Conservation (phyloP, 64 coral and sea anemone genomes). For the Anthopleura sola region DNA sequence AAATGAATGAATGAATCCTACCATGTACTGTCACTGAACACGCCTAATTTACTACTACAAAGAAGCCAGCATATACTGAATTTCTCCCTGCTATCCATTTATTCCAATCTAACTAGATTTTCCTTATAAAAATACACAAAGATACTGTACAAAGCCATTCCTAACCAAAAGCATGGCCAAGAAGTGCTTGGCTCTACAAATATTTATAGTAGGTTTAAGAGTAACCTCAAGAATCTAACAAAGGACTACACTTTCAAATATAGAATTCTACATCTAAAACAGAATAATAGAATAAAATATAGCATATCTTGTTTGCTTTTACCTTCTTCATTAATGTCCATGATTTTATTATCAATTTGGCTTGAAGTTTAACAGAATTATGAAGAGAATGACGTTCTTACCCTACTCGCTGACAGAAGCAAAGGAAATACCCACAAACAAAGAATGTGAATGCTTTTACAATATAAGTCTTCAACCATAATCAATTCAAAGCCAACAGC, state of each 20-base stretch:
- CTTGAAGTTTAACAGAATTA: background rate
- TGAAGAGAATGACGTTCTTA: background rate
- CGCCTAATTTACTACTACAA: background rate
- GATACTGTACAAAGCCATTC: background rate
- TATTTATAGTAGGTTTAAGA: background rate
- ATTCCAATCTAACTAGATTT: background rate
- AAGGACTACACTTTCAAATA: background rate
- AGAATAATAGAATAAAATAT: background rate
- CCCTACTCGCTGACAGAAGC: background rate
- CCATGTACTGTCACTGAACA: background rate
- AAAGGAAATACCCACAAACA: background rate
- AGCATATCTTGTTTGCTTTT: background rate
- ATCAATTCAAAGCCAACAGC: background rate
- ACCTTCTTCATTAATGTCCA: constrained; percentile 14
- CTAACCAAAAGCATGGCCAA: background rate
- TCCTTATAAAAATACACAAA: background rate
- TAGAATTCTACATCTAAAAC: background rate
- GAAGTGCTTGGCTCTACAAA: background rate
- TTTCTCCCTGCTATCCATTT: background rate
- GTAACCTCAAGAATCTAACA: background rate
- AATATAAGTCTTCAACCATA: background rate
- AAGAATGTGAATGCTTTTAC: background rate
- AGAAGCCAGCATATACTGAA: background rate
- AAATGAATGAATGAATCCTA: background rate
- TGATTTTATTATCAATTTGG: background rate